These are phyloP conservation scores for Drosophila bifasciata DNA, from an alignment of 1,140 invertebrate species.

Conservation along the genomic window DNA sequence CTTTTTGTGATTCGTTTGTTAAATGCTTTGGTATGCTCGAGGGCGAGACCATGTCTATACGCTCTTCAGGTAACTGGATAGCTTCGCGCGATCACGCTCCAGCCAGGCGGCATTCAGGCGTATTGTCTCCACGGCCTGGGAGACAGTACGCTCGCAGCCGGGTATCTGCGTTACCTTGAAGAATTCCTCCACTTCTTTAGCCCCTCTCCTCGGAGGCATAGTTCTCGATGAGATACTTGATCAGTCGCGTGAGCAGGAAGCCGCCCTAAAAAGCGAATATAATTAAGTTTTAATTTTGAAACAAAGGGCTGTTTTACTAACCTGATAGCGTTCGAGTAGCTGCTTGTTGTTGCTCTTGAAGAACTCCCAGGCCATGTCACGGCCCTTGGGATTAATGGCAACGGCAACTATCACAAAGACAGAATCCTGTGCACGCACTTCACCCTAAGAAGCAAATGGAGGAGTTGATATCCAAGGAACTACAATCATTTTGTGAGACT, in stretches of 20 bases:
- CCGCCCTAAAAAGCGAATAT: slow-evolving; percentile 86
- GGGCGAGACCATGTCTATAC: slow-evolving; percentile 35
- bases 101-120: slow-evolving; percentile 94
- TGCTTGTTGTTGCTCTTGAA: slow-evolving; percentile 93
- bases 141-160: slow-evolving; percentile 93
- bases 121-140: slow-evolving; percentile 96
- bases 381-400: slow-evolving; percentile 89
- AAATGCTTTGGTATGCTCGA: slow-evolving; percentile 76
- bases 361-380: slow-evolving; percentile 95
- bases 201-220: slow-evolving; percentile 92
- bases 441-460: slow-evolving; percentile 86
- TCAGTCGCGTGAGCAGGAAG: slow-evolving; percentile 90
- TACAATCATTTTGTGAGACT: background rate
- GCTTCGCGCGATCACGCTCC: slow-evolving; percentile 88
- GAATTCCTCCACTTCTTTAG: slow-evolving; percentile 93
- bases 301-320: slow-evolving; percentile 57
- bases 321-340: slow-evolving; percentile 91
- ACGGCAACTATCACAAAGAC: slow-evolving; percentile 95
- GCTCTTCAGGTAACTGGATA: slow-evolving; percentile 86
- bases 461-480: background rate
- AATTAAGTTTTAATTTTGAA: background rate
- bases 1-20: slow-evolving; percentile 28
- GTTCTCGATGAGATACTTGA: slow-evolving; percentile 95
- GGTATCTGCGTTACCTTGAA: slow-evolving; percentile 91
- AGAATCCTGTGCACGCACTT: slow-evolving; percentile 96